phyloP scores from a whole-genome alignment of 2,113 vertebrate genomes.

The Festucalex cinctus region DNA sequence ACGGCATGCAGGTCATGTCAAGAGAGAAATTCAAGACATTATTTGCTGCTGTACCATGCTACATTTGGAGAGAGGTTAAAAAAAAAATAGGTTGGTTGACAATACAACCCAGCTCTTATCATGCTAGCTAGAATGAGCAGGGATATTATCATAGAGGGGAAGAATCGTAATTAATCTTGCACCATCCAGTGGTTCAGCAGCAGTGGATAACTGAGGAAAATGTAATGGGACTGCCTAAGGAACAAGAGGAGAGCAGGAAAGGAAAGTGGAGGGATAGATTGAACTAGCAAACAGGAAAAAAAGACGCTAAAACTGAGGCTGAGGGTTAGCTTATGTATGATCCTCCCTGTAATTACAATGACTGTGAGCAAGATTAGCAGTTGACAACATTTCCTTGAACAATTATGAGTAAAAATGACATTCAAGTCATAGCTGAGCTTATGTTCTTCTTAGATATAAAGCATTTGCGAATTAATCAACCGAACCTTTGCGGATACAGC shows the following conservation, averaged over 20 bases:
- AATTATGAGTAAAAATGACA: neutral
- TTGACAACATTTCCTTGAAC: neutral
- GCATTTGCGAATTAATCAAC: neutral
- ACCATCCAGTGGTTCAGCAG: constrained; percentile 36
- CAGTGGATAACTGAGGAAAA: constrained; percentile 17
- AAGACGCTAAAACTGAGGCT: constrained; percentile 1
- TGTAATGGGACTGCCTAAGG: neutral
- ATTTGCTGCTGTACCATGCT: constrained; percentile 66
- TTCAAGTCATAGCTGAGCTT: neutral
- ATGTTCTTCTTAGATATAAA: neutral
- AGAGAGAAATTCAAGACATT: constrained; percentile 47
- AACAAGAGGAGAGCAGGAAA: constrained; percentile 13
- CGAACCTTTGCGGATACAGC: neutral
- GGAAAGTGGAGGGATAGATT: constrained; percentile 15
- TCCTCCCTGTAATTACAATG: constrained; percentile 6
- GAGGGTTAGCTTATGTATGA: neutral
- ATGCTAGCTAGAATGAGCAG: constrained; percentile 69
- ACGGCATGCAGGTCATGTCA: constrained; percentile 56
- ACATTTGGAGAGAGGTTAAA: constrained; percentile 55
- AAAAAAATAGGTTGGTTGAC: constrained; percentile 50
- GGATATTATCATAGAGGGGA: constrained; percentile 47
- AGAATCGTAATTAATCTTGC: constrained; percentile 46
- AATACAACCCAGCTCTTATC: constrained; percentile 59
- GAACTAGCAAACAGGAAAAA: constrained; percentile 13
- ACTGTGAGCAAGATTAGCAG: neutral